Percentiles rank a stretch among this genome's conserved stretches.
These are phyloP conservation scores for Columbina picui DNA, from an alignment of 2,113 vertebrate species.

Conservation along the genomic window DNA sequence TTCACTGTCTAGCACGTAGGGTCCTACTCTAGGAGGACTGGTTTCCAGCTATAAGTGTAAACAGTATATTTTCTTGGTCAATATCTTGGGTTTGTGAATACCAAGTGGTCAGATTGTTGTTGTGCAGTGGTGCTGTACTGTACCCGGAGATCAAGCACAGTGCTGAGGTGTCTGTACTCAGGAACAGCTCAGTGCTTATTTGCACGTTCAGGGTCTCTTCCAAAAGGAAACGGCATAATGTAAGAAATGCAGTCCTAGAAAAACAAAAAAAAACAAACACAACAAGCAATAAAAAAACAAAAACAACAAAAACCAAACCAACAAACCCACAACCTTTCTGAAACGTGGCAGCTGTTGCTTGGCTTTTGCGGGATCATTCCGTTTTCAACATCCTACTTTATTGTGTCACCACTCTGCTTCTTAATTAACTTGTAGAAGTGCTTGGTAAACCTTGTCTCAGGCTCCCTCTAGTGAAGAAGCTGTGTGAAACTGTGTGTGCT, in stretches of 20 bases:
- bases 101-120: background rate
- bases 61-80: background rate
- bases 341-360: background rate
- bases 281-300: background rate
- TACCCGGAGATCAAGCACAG: background rate
- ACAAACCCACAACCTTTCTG: background rate
- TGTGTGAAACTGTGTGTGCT: fast-evolving
- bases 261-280: background rate
- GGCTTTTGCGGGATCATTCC: background rate
- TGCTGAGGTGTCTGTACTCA: background rate
- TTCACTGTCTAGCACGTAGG: background rate
- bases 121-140: background rate
- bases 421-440: fast-evolving
- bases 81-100: background rate
- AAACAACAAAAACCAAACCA: background rate
- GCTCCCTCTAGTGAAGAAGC: conserved; percentile 10
- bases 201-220: background rate
- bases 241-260: background rate
- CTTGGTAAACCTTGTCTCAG: background rate
- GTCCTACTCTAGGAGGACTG: background rate
- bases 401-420: background rate
- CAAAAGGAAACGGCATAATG: background rate
- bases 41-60: background rate
- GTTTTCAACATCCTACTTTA: background rate
- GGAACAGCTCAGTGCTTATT: background rate